Percentiles rank a stretch among this genome's conserved stretches.
Conservation (phyloP, 2,113 vertebrate genomes). For the Haemorhous mexicanus region DNA sequence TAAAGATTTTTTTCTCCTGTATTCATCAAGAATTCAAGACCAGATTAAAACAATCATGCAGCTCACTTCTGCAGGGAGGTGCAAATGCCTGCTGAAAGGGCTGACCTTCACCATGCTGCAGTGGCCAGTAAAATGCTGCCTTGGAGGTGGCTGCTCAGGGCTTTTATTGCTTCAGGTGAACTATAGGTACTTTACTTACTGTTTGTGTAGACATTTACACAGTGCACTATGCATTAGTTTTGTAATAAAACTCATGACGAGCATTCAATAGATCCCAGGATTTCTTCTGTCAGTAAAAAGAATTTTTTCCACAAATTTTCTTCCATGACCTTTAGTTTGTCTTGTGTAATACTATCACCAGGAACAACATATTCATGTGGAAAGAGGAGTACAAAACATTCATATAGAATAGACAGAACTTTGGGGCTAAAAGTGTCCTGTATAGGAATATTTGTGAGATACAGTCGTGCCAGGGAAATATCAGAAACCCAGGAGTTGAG, state of each 20-base stretch:
- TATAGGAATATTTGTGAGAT: background rate
- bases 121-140: background rate
- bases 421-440: background rate
- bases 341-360: background rate
- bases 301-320: background rate
- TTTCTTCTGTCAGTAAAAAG: background rate
- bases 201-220: background rate
- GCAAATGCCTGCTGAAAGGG: background rate
- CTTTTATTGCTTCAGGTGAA: background rate
- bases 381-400: background rate
- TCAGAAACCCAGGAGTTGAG: background rate
- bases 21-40: background rate
- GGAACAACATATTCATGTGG: background rate
- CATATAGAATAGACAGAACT: background rate
- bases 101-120: background rate
- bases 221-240: background rate
- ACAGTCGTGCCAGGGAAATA: background rate
- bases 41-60: background rate
- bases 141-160: background rate
- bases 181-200: background rate
- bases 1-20: background rate
- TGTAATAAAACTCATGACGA: background rate
- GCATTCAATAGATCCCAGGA: background rate
- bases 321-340: background rate
- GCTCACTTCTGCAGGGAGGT: background rate